A percentile compares a stretch with the other conserved stretches of the same genome.
These are phyloP conservation scores for Astropecten irregularis DNA, from an alignment of 53 echinoderm and acorn worm species.

Conservation along the genomic window DNA sequence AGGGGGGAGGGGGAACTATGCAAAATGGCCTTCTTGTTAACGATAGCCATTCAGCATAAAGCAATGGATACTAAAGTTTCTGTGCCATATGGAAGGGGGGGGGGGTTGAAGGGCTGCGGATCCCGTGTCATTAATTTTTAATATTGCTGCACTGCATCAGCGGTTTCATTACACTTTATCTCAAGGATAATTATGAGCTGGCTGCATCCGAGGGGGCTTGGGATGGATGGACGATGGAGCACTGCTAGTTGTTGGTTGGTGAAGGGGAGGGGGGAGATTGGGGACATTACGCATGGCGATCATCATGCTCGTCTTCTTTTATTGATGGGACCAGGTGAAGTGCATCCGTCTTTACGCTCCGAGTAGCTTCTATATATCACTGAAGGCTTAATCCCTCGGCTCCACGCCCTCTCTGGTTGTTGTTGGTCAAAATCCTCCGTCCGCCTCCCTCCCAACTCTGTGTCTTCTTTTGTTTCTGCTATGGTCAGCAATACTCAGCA, in stretches of 20 bases:
- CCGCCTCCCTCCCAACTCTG: too few relatives aligned
- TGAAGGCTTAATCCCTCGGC: neutral
- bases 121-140: conserved; percentile 51
- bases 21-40: conserved; percentile 9
- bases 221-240: too few relatives aligned
- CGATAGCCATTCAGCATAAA: neutral
- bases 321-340: conserved; percentile 42
- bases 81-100: conserved; percentile 46
- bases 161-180: conserved; percentile 58
- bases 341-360: conserved; percentile 37
- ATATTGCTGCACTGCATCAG: conserved; percentile 49
- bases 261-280: neutral
- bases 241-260: too few relatives aligned
- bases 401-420: neutral
- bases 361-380: neutral
- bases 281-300: conserved; percentile 13
- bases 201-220: conserved; percentile 7
- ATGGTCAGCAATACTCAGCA: too few relatives aligned
- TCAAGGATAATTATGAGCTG: conserved; percentile 40
- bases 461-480: too few relatives aligned
- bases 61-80: neutral
- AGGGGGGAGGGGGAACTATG: too few relatives aligned
- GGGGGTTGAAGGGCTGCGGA: too few relatives aligned
- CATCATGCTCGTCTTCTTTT: conserved; percentile 37
- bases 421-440: too few relatives aligned